These are phyloP conservation scores for Passerculus sandwichensis DNA, from an alignment of 2,797 vertebrate species.

Conservation along the genomic window DNA sequence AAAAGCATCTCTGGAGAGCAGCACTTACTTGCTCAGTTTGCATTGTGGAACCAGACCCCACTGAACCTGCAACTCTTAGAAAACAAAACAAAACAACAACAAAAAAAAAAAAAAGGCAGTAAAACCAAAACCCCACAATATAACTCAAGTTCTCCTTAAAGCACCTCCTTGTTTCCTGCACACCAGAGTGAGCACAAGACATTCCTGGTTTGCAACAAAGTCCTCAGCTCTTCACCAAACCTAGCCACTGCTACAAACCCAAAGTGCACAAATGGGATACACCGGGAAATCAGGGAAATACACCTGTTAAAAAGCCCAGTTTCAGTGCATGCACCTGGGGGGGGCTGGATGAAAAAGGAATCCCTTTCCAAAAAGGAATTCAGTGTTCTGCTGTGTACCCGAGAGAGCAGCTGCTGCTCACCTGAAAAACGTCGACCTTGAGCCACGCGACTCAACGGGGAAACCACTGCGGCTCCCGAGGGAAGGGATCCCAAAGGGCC, in stretches of 20 bases:
- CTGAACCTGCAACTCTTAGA: conserved; percentile 63
- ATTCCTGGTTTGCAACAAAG: conserved; percentile 71
- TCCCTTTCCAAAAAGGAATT: conserved; percentile 31
- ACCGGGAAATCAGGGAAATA: conserved; percentile 50
- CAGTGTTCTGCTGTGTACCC: conserved; percentile 40
- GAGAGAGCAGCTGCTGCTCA: conserved; percentile 33
- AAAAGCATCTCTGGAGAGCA: conserved; percentile 74
- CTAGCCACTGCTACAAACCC: conserved; percentile 73
- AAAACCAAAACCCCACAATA: conserved; percentile 59
- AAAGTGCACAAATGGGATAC: conserved; percentile 76
- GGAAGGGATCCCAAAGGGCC: not conserved
- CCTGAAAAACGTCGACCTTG: not conserved
- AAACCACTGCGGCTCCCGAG: conserved; percentile 23
- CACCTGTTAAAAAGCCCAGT: conserved; percentile 56
- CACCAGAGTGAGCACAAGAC: conserved; percentile 71
- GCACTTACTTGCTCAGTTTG: conserved; percentile 68
- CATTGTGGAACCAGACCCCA: conserved; percentile 67
- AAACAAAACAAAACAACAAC: not conserved
- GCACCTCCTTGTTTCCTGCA: conserved; percentile 76
- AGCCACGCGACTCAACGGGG: conserved; percentile 28
- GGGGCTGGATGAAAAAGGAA: conserved; percentile 55
- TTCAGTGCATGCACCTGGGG: conserved; percentile 64
- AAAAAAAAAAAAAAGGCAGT: conserved; percentile 51
- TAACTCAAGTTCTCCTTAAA: conserved; percentile 65
- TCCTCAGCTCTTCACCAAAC: conserved; percentile 68